These are phyloP conservation scores for Resseliella maxima DNA, from an alignment of 2,888 invertebrate genomes.

Conservation along the genomic window DNA sequence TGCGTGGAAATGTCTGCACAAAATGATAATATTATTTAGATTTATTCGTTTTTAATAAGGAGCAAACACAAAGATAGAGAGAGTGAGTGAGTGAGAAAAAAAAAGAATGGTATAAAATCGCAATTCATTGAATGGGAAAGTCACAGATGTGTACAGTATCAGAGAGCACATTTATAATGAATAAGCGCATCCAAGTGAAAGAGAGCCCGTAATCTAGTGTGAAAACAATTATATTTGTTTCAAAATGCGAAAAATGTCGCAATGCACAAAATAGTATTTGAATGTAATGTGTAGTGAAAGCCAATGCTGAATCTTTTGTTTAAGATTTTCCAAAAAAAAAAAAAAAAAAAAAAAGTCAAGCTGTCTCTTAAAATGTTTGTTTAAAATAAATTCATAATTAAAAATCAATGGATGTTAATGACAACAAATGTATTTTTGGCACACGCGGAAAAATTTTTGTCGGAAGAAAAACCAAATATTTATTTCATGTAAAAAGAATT, in stretches of 20 bases:
- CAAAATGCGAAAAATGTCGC: background rate
- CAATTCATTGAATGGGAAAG: conserved; percentile 38
- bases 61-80: no score
- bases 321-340: no score
- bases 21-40: conserved; percentile 2
- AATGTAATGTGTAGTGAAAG: background rate
- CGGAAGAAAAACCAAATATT: no score
- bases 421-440: conserved; percentile 7
- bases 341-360: no score
- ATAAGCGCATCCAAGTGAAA: background rate
- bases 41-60: conserved; percentile 18
- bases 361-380: background rate
- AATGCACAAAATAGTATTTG: background rate
- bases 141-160: background rate
- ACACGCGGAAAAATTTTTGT: no score
- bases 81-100: no score
- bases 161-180: background rate
- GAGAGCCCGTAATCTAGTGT: background rate
- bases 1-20: background rate
- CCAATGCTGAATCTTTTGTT: no score
- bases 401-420: conserved; percentile 20
- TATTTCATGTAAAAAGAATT: no score
- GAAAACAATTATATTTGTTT: background rate
- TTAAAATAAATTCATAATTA: conserved; percentile 1
- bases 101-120: conserved; percentile 2